Evolutionary conservation across 2,113 vertebrate genomes (phyloP), one percentile per base, ranked within the genome.

Genomic region (Coptodon bakossiorum): DNA sequence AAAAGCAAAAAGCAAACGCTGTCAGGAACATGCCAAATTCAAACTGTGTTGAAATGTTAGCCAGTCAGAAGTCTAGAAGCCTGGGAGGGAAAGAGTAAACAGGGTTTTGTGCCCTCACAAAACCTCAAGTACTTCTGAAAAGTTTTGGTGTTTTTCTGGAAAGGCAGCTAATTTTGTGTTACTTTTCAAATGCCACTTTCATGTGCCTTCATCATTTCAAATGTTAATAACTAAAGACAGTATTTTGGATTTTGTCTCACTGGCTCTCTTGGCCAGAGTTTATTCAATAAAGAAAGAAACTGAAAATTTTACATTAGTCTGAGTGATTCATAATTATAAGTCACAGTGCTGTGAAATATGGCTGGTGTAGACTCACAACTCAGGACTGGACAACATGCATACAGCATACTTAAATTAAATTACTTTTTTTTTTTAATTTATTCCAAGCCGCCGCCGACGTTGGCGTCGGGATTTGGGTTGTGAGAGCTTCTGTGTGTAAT

Each of bases 381-480:
- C 29, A 11, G 29, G 16, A 63, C 34, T 63, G 29, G 29, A 63
- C 16, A 63, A 19, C 34, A 34, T 63, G 59, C 29, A 34, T 34
- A 11, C 29, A 63, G 16, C 59, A 63, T 63, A 63, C 59, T 34
- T 63, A 19, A 6, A 63, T 63, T 63, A 6, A 61, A 61, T 61
- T 2, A 29, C 5, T 0, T 1, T 7, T 1, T 4, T 13, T 24
- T 24, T 54, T 0, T 22, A 22, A 16, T 31, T 6, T 6, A 61
- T 19, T 34, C 16, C 34, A 56, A 56, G 19, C 29, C 1, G 1
- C 4, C 0, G 1, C 19, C 0, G 0, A 61, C 1, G 16, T 1
- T 11, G 59, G 2, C 3, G 0, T 63, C 2, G 0, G 29, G 29
- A 63, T 19, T 63, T 11, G 59, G 29, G 57, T 61, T 61, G 29